Evolutionary conservation across 2,888 invertebrate genomes (phyloP), one percentile per base, ranked within the genome.

Genomic region (Amblyteles armatorius): DNA sequence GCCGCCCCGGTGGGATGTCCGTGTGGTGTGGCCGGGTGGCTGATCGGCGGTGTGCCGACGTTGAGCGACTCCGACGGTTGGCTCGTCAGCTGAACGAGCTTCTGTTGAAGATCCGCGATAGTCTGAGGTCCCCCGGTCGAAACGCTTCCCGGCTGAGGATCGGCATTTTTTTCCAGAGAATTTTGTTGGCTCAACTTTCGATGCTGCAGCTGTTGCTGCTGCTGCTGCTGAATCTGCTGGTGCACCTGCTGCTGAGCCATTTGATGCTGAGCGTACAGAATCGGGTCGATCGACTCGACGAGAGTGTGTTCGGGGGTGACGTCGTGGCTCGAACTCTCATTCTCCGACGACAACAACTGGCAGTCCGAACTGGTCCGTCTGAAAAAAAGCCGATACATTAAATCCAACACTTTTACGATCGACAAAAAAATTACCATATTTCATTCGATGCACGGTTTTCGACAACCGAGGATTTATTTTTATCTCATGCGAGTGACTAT

Each of bases 11-110:
- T 95, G 82, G 96, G 95, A 85, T 95, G 95, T 88, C 95, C 95
- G 92, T 96, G 96, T 6, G 97, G 97, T 48, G 96, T 96, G 87
- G 96, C 94, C 7, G 95, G 95, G 90, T 95, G 95, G 88, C 95
- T 95, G 19, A 95, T 95, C 72, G 95, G 95, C 60, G 94, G 94
- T 67, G 93, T 92, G 50, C 92, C 92, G 68, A 94, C 91, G 68
- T 92, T 92, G 36, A 94, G 83, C 77, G 92, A 90, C 88, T 94
- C 94, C 22, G 94, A 93, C 26, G 94, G 94, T 83, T 94, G 94
- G 88, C 94, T 94, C 77, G 95, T 95, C 79, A 95, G 89, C 83
- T 95, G 95, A 3, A 94, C 94, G 78, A 96, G 92, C 88, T 95
- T 95, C 79, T 95, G 95, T 87, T 96, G 95, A 9, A 96, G 92